Percentiles rank a stretch among this genome's conserved stretches.
These are phyloP conservation scores for Fopius arisanus DNA, from an alignment of 1,140 invertebrate genomes.

Conservation along the genomic window DNA sequence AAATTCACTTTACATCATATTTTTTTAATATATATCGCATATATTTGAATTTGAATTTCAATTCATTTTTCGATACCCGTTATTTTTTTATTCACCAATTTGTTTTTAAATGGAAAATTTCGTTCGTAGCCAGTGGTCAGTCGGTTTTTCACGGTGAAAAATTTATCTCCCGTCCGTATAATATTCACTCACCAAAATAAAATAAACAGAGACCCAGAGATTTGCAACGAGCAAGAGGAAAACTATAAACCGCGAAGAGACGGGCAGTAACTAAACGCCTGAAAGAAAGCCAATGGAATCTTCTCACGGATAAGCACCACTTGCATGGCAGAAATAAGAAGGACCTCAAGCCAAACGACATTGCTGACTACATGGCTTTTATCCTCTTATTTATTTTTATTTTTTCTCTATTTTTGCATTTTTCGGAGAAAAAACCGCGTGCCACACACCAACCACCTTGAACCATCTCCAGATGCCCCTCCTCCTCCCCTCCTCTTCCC, in stretches of 20 bases:
- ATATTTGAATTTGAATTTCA: too few species aligned
- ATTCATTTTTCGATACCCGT: too few species aligned
- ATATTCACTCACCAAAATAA: neutral
- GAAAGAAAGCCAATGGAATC: conserved; percentile 22
- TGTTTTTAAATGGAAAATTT: too few species aligned
- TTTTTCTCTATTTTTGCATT: conserved; percentile 7
- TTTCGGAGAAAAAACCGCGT: conserved; percentile 7
- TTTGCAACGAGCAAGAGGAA: neutral
- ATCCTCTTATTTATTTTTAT: conserved; percentile 10
- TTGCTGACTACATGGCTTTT: conserved; percentile 12
- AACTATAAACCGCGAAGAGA: neutral
- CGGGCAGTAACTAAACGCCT: neutral
- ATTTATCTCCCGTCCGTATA: neutral
- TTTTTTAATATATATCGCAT: too few species aligned
- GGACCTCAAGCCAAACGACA: conserved; percentile 2
- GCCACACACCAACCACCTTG: conserved; percentile 4
- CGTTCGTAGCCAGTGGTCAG: neutral
- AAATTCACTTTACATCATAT: too few species aligned
- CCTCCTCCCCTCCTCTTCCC: conserved; percentile 52
- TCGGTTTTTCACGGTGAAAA: neutral
- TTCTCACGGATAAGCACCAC: conserved; percentile 19
- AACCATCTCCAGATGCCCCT: conserved; percentile 34
- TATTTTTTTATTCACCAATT: too few species aligned
- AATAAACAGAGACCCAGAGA: neutral
- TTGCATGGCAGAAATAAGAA: conserved; percentile 2